Evolutionary conservation across 2,888 invertebrate species (phyloP).

Genomic region (Eupithecia exiguata): DNA sequence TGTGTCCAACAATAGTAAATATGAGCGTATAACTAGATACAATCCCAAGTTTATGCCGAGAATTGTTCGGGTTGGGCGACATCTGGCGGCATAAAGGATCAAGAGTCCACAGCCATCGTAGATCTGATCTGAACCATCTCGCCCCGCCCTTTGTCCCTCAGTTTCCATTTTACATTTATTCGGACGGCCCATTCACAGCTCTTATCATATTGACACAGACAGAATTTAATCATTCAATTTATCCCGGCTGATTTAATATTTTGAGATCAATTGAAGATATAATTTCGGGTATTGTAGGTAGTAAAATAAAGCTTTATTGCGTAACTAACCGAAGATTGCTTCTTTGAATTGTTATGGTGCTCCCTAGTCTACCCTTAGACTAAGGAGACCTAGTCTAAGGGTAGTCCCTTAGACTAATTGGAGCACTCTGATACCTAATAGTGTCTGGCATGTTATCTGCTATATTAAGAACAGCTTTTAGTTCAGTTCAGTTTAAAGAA

Average conservation of each 20-base stretch:
- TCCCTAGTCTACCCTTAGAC: background rate
- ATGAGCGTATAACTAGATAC: slow-evolving; percentile 25
- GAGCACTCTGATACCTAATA: background rate
- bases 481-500: too few species aligned
- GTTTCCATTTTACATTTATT: slow-evolving; percentile 73
- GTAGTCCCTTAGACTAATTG: background rate
- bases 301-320: slow-evolving; percentile 33
- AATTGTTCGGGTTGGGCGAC: slow-evolving; percentile 35
- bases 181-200: slow-evolving; percentile 64
- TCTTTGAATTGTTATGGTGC: slow-evolving; percentile 8
- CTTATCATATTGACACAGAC: slow-evolving; percentile 79
- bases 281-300: slow-evolving; percentile 46
- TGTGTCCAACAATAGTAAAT: slow-evolving; percentile 17
- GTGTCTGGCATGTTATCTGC: background rate
- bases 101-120: slow-evolving; percentile 60
- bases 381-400: too few species aligned
- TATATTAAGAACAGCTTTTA: background rate
- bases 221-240: slow-evolving; percentile 74
- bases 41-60: slow-evolving; percentile 30
- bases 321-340: slow-evolving; percentile 11
- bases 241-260: slow-evolving; percentile 63
- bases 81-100: slow-evolving; percentile 53
- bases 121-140: slow-evolving; percentile 68
- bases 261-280: slow-evolving; percentile 45
- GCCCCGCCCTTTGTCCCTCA: slow-evolving; percentile 63